These are phyloP conservation scores for Leptosomus discolor DNA, from an alignment of 2,113 vertebrate species.

Conservation along the genomic window DNA sequence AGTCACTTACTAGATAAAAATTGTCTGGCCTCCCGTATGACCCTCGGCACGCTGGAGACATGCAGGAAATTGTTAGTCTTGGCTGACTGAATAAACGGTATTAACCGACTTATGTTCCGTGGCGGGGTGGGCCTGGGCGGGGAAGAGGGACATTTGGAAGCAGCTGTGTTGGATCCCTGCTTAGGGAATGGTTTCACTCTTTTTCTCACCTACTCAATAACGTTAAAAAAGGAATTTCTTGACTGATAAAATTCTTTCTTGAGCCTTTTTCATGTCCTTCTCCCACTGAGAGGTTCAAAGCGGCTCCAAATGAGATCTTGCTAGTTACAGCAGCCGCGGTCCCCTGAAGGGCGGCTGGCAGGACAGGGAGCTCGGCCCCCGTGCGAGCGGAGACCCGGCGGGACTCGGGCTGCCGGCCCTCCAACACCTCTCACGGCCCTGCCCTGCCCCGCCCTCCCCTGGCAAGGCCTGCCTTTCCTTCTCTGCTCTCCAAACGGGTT, in stretches of 20 bases:
- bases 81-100: neutral
- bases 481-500: neutral
- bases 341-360: neutral
- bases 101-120: neutral
- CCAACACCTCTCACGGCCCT: rapidly evolving
- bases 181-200: neutral
- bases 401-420: neutral
- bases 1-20: neutral
- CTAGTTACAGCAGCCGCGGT: rapidly evolving
- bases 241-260: neutral
- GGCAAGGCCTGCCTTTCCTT: neutral
- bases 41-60: neutral
- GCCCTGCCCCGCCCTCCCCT: neutral
- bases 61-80: neutral
- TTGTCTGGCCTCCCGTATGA: neutral
- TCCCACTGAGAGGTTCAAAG: neutral
- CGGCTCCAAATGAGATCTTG: neutral
- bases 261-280: neutral
- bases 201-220: neutral
- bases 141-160: neutral
- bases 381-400: neutral
- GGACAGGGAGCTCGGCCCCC: rapidly evolving
- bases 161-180: too few species aligned
- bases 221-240: neutral
- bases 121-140: too few species aligned